These are phyloP conservation scores for Cavia porcellus DNA, from an alignment of 2,113 vertebrate species.

Conservation along the genomic window DNA sequence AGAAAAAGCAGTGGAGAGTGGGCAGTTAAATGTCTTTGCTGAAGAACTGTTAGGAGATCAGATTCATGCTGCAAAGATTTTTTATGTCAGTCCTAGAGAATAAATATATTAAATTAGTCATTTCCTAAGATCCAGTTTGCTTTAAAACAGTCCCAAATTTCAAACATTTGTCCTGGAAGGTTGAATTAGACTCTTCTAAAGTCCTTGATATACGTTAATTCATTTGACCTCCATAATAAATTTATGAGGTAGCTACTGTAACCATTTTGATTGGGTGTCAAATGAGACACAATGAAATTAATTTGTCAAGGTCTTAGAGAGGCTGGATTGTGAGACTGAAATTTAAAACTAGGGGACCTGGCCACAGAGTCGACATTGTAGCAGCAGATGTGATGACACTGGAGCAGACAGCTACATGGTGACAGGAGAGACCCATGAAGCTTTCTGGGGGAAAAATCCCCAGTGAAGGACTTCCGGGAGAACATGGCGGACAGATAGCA, in stretches of 20 bases:
- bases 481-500: too few relatives aligned
- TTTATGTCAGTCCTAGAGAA: neutral
- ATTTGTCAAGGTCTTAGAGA: neutral
- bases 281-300: neutral
- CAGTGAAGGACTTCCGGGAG: too few relatives aligned
- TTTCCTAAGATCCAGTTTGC: neutral
- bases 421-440: neutral
- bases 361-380: neutral
- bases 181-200: neutral
- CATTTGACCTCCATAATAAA: neutral
- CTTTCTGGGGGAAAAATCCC: neutral
- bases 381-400: neutral
- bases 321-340: neutral
- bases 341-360: neutral
- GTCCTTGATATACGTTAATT: neutral
- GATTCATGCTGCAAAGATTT: neutral
- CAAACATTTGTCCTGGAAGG: slow-evolving; percentile 11
- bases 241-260: neutral
- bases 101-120: neutral
- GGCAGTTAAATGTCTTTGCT: neutral
- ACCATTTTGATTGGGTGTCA: slow-evolving; percentile 21
- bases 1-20: neutral
- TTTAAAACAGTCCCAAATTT: slow-evolving; percentile 8
- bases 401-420: neutral
- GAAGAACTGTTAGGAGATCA: neutral